Evolutionary conservation across 64 coral and sea anemone species (phyloP).

Genomic region (Stylophora pistillata): DNA sequence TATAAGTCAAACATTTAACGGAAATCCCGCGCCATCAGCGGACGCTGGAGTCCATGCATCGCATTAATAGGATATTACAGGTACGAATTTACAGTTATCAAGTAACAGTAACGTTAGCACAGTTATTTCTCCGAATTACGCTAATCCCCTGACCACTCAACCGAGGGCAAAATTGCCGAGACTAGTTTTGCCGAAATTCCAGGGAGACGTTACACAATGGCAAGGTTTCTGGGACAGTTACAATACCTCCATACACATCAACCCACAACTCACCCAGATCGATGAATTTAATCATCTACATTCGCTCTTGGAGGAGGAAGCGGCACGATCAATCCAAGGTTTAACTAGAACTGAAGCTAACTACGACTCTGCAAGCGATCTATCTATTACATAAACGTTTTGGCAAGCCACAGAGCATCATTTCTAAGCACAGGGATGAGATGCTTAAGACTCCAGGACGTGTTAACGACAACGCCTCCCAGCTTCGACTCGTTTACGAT

Average conservation of each 20-base stretch:
- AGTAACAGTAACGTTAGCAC: neutral
- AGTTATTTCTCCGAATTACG: neutral
- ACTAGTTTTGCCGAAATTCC: too few relatives aligned
- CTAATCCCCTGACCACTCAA: neutral
- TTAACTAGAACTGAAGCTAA: neutral
- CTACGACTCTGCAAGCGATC: neutral
- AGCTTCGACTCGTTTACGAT: neutral
- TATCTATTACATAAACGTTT: neutral
- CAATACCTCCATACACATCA: too few relatives aligned
- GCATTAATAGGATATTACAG: neutral
- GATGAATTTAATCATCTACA: slow-evolving; percentile 16
- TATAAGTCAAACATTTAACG: neutral
- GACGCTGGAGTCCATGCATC: neutral
- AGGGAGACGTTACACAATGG: too few relatives aligned
- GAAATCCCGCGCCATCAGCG: neutral
- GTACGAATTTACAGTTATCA: neutral
- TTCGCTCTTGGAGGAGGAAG: neutral
- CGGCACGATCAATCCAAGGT: neutral
- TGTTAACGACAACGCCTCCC: neutral
- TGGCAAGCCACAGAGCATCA: neutral
- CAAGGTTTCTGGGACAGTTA: too few relatives aligned
- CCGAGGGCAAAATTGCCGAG: neutral
- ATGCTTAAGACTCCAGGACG: neutral
- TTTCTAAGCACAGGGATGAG: neutral
- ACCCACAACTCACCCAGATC: too few relatives aligned